Conservation (phyloP, 2,797 vertebrate species). For the Onychomys leucogaster region DNA sequence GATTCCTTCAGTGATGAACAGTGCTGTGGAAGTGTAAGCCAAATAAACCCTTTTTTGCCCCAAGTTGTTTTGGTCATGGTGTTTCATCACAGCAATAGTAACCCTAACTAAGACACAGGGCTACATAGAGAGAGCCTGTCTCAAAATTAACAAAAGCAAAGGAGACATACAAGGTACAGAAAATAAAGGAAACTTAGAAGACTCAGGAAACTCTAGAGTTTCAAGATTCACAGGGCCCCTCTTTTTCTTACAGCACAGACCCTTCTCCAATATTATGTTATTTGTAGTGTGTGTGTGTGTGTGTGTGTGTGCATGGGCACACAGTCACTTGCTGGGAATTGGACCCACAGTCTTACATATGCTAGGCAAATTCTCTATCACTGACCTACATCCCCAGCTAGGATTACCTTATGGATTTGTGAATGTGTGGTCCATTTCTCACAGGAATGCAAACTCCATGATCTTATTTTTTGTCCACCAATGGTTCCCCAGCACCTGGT, state of each 20-base stretch:
- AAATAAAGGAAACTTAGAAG: background rate
- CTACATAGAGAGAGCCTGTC: background rate
- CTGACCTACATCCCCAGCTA: background rate
- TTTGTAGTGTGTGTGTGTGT: background rate
- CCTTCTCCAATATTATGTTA: background rate
- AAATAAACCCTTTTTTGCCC: background rate
- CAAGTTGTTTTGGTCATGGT: background rate
- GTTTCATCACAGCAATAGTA: background rate
- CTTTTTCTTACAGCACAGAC: background rate
- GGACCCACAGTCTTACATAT: no score
- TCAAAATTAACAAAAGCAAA: background rate
- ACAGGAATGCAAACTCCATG: accelerated
- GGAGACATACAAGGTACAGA: background rate
- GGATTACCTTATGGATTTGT: background rate
- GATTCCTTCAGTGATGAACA: background rate
- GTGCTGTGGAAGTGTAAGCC: background rate
- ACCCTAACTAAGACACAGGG: background rate
- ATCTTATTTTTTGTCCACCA: background rate
- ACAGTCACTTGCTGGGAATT: background rate
- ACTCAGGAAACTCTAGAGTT: background rate
- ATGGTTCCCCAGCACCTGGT: background rate
- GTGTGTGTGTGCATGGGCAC: no score
- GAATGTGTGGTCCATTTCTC: accelerated
- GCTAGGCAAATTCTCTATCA: no score
- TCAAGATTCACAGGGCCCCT: background rate